Evolutionary conservation across 1,140 invertebrate genomes (phyloP).

Genomic region (Saccostrea cuccullata): DNA sequence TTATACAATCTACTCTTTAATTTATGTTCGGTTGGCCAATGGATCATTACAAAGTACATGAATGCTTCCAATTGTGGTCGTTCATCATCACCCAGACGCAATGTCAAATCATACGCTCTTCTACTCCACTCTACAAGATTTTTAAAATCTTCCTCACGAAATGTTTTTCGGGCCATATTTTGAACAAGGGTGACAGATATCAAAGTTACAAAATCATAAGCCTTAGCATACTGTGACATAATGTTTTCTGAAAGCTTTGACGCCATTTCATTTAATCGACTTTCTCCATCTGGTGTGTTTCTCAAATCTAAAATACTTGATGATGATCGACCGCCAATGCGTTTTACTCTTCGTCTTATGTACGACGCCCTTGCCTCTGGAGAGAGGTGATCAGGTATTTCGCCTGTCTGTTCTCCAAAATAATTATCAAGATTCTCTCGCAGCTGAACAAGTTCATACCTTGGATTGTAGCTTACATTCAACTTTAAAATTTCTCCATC

Average conservation of each 20-base stretch:
- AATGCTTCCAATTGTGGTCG: conserved; percentile 58
- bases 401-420: conserved; percentile 59
- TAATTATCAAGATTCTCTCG: conserved; percentile 58
- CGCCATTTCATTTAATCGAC: background rate
- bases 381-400: conserved; percentile 49
- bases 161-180: background rate
- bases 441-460: conserved; percentile 37
- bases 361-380: conserved; percentile 49
- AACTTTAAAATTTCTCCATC: conserved; percentile 27
- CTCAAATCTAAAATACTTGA: conserved; percentile 51
- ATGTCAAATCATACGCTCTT: conserved; percentile 22
- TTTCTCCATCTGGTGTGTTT: background rate
- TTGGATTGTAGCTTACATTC: conserved; percentile 5
- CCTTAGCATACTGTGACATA: conserved; percentile 13
- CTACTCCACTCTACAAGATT: conserved; percentile 49
- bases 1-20: conserved; percentile 26
- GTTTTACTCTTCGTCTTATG: conserved; percentile 53
- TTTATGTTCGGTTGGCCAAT: conserved; percentile 60
- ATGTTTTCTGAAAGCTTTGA: conserved; percentile 38
- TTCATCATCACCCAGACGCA: background rate
- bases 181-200: conserved; percentile 46
- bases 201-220: conserved; percentile 48
- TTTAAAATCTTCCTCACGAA: background rate
- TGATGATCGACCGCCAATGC: conserved; percentile 55
- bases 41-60: conserved; percentile 58